Evolutionary conservation across 1,140 invertebrate species (phyloP).

Genomic region (Eumeta japonica): DNA sequence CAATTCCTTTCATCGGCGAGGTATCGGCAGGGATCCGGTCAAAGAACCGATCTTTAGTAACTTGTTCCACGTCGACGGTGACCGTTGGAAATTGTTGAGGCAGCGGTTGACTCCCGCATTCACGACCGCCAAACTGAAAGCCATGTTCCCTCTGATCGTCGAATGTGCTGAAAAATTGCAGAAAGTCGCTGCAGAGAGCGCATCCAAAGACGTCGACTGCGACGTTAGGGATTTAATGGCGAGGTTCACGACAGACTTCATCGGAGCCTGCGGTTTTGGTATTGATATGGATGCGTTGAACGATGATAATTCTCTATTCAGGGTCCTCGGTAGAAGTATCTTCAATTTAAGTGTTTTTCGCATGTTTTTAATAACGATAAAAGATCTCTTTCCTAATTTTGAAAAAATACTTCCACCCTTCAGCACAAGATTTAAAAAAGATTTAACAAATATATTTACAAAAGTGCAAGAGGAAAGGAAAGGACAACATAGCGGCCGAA

Average conservation of each 20-base stretch:
- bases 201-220: slow-evolving; percentile 10
- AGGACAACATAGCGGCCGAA: slow-evolving; percentile 30
- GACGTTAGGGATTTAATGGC: slow-evolving; percentile 31
- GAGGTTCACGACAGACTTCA: slow-evolving; percentile 47
- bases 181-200: slow-evolving; percentile 19
- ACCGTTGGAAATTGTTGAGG: slow-evolving; percentile 60
- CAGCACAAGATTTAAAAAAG: not conserved
- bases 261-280: slow-evolving; percentile 55
- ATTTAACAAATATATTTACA: not conserved
- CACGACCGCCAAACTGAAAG: slow-evolving; percentile 60
- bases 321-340: slow-evolving; percentile 28
- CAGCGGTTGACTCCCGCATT: slow-evolving; percentile 61
- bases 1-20: slow-evolving; percentile 23
- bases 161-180: slow-evolving; percentile 42
- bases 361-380: slow-evolving; percentile 5
- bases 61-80: slow-evolving; percentile 42
- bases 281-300: slow-evolving; percentile 50
- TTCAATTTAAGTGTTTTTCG: slow-evolving; percentile 11
- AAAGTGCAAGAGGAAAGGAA: slow-evolving; percentile 45
- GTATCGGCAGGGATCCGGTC: slow-evolving; percentile 34
- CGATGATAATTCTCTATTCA: slow-evolving; percentile 50
- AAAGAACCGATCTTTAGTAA: slow-evolving; percentile 26
- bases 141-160: slow-evolving; percentile 54
- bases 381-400: slow-evolving; percentile 14
- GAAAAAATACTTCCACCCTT: slow-evolving; percentile 19